Percentiles rank a stretch among this genome's conserved stretches.
Conservation (phyloP, 2,113 vertebrate genomes). For the Agapornis roseicollis region DNA sequence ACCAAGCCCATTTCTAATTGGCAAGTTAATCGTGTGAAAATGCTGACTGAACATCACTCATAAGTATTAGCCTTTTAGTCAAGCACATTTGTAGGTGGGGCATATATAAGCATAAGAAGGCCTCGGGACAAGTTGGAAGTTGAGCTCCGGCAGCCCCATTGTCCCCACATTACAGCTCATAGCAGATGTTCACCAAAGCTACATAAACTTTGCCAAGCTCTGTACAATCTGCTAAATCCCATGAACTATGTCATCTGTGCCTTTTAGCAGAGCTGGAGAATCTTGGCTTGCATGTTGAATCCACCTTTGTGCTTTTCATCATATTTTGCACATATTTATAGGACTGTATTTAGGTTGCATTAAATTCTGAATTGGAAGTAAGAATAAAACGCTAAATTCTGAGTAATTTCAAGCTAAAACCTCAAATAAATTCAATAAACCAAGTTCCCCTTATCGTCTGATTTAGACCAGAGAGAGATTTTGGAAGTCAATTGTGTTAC, state of each 20-base stretch:
- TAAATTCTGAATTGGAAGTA: not conserved
- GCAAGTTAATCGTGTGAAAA: constrained; percentile 68
- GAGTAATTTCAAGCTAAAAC: not conserved
- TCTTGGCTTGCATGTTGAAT: not conserved
- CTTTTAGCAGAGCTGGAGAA: not conserved
- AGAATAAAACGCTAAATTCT: not conserved
- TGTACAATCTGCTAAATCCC: not conserved
- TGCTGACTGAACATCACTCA: constrained; percentile 60
- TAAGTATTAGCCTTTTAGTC: constrained; percentile 30
- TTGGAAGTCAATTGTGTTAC: not conserved
- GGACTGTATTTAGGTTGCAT: not conserved
- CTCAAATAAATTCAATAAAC: not conserved
- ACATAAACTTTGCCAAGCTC: not conserved
- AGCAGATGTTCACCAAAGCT: not conserved
- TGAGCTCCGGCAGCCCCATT: constrained; percentile 36
- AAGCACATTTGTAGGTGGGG: constrained; percentile 46
- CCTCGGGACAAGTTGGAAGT: constrained; percentile 32
- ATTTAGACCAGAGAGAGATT: not conserved
- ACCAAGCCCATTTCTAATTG: constrained; percentile 64
- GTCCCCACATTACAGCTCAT: constrained; percentile 4
- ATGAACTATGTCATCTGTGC: not conserved
- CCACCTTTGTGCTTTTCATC: not conserved
- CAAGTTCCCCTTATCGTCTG: not conserved
- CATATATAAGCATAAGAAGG: not conserved
- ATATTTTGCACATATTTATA: not conserved